Conservation (phyloP, 2,797 vertebrate species). For the Myotis findleyi region DNA sequence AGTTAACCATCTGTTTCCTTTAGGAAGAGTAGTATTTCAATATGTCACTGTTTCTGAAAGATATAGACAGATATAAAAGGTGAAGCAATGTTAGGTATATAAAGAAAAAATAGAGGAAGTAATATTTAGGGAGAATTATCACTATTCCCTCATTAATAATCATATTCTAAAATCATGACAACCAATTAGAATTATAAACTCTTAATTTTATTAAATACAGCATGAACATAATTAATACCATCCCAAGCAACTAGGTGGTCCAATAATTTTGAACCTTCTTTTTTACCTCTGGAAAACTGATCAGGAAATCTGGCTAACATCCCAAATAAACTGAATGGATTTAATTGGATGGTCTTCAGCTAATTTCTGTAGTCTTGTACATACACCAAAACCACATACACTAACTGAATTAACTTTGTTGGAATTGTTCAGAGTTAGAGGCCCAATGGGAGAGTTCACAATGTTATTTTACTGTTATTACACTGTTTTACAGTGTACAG, state of each 20-base stretch:
- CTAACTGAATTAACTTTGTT: not conserved
- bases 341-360: conserved; percentile 1
- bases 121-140: not conserved
- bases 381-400: not conserved
- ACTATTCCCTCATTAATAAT: not conserved
- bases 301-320: conserved; percentile 60
- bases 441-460: not conserved
- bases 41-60: conserved; percentile 12
- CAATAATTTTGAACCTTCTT: not conserved
- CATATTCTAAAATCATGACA: conserved; percentile 40
- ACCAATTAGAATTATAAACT: conserved; percentile 46
- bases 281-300: conserved; percentile 35
- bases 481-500: not conserved
- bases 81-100: not conserved
- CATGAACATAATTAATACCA: conserved; percentile 51
- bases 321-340: conserved; percentile 4
- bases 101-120: conserved; percentile 39
- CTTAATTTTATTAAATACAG: conserved; percentile 55
- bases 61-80: conserved; percentile 37
- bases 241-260: not conserved
- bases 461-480: not conserved
- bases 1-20: conserved; percentile 53
- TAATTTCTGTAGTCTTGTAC: not conserved
- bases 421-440: not conserved
- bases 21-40: conserved; percentile 49